These are phyloP conservation scores for Numenius arquata DNA, from an alignment of 2,113 vertebrate species.

Conservation along the genomic window DNA sequence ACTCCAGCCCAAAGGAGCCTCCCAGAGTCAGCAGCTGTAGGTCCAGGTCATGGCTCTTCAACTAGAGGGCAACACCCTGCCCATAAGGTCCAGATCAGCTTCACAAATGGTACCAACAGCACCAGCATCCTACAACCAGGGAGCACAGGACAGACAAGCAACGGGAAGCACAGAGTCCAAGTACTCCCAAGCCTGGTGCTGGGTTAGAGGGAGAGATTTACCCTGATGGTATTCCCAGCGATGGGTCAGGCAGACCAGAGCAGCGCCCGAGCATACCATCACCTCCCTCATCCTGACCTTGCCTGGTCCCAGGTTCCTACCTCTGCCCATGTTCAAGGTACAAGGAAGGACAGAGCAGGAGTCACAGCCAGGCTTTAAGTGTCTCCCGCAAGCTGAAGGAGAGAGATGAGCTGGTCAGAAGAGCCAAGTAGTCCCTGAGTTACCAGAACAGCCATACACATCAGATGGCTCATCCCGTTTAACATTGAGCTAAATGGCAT, in stretches of 20 bases:
- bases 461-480: background rate
- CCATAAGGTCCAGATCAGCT: accelerated
- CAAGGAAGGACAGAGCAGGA: background rate
- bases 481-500: background rate
- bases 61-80: background rate
- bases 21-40: accelerated
- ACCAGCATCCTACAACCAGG: accelerated
- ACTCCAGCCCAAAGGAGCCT: background rate
- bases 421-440: background rate
- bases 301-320: background rate
- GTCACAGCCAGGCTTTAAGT: background rate
- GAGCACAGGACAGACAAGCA: background rate
- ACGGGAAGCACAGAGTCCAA: accelerated
- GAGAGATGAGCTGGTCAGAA: background rate
- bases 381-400: background rate
- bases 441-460: background rate
- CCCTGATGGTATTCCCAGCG: background rate
- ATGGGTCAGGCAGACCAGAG: background rate
- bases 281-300: background rate
- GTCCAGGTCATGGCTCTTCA: background rate
- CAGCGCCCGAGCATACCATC: accelerated
- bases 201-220: background rate
- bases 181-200: background rate
- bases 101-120: background rate
- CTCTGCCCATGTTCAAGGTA: background rate